These are phyloP conservation scores for Rhinichthys klamathensis DNA, from an alignment of 2,113 vertebrate genomes.

Conservation along the genomic window DNA sequence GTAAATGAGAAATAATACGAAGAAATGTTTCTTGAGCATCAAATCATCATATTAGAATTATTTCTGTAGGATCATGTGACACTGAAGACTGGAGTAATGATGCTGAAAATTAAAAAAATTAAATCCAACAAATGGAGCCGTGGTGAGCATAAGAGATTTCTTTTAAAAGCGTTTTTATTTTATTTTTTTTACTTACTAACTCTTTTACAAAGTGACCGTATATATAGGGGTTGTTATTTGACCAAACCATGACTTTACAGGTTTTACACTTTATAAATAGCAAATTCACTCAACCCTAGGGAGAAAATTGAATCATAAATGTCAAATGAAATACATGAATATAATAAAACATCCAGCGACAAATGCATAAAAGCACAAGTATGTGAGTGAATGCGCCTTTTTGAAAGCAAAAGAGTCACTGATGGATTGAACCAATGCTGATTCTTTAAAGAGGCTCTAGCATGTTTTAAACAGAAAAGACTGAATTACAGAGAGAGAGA, in stretches of 20 bases:
- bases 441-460: background rate
- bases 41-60: background rate
- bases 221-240: background rate
- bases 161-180: background rate
- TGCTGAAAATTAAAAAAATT: background rate
- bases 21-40: background rate
- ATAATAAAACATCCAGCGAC: background rate
- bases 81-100: background rate
- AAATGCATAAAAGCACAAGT: background rate
- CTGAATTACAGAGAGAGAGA: background rate
- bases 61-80: background rate
- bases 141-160: background rate
- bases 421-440: background rate
- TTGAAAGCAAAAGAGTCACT: background rate
- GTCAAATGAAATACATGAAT: slow-evolving; percentile 26
- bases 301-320: slow-evolving; percentile 40
- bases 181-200: background rate
- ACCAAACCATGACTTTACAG: slow-evolving; percentile 12
- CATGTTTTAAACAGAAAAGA: background rate
- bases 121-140: background rate
- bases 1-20: too few relatives aligned
- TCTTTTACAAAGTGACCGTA: background rate
- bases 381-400: background rate
- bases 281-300: slow-evolving; percentile 17
- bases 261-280: slow-evolving; percentile 1